Base-by-base conservation (phyloP, 2,113 vertebrate species). In the Maccullochella peelii region DNA sequence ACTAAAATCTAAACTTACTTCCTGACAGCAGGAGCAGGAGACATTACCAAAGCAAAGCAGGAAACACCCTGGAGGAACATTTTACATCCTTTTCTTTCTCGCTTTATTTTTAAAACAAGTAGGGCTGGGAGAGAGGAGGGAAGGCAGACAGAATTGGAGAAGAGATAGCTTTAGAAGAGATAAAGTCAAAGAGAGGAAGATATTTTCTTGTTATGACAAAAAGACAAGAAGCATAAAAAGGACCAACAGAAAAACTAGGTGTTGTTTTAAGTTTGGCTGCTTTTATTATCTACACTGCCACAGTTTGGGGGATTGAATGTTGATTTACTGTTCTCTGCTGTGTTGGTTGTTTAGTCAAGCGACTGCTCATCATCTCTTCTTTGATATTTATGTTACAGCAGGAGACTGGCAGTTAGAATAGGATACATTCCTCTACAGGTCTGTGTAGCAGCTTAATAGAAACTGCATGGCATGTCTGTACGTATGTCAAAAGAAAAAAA, bases 41-140 rank as follows among this genome's bases (percentile, higher is more conserved):
- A 69, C 84, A 83, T 89, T 79, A 89, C 82, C 75, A 85, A 89
- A 90, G 57, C 78, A 69, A 80, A 89, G 77, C 71, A 73, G 83
- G 74, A 80, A 92, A 86, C 85, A 80, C 79, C 81, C 76, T 58
- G 58, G 23, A 89, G 89, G 69, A 89, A 68, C 74, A 73, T 84
- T 88, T 87, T 75, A 74, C 76, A 82, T 83, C 61, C 80, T 81
- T 80, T 79, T 80, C 79, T 65, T 63, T 72, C 74, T 61, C 40
- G 27, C 79, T 80, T 65, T 87, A 80, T 87, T 83, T 85, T 83
- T 77, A 80, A 85, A 70, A 66, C 57, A 73, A 58, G 55, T 70
- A 18, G 36, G 55, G 40, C 36, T 63, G 49, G 80, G 25, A 65
- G 71, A 42, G 59, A 61, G 63, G 57, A 57, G 20, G 27, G 50